phyloP scores from a whole-genome alignment of 2,797 vertebrate species.

The Gobio occitaniae region DNA sequence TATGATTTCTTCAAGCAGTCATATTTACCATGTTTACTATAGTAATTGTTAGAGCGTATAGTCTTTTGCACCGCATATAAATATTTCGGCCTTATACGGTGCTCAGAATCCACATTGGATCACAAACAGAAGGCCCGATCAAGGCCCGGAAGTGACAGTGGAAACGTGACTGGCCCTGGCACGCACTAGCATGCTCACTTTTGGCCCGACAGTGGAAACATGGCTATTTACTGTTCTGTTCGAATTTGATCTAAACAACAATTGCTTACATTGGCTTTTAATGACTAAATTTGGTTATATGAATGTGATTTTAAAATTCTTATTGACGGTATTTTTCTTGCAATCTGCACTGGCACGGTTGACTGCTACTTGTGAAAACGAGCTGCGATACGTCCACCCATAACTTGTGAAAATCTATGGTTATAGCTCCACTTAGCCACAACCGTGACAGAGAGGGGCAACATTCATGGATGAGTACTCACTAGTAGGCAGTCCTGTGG shows the following conservation, averaged over 20 bases:
- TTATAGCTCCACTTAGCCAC: background rate
- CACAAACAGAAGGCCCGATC: no score
- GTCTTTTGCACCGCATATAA: no score
- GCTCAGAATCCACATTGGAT: no score
- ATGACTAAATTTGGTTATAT: background rate
- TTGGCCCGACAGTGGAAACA: background rate
- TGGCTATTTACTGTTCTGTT: background rate
- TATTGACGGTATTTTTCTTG: background rate
- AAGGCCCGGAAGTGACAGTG: background rate
- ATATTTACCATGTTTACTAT: no score
- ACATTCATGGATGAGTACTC: constrained; percentile 76
- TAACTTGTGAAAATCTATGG: background rate
- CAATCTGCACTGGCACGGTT: background rate
- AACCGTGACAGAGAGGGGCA: background rate
- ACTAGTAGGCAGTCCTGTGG: constrained; percentile 88
- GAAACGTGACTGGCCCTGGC: background rate
- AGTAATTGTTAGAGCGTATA: no score
- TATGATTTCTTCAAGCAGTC: no score
- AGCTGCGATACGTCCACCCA: background rate
- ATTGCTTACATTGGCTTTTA: background rate
- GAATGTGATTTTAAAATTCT: background rate
- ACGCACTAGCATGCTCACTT: background rate
- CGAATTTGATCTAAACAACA: background rate
- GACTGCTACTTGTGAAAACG: background rate
- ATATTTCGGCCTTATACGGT: no score